Evolutionary conservation across 2,797 vertebrate genomes (phyloP).

Genomic region (Epinephelus awoara): DNA sequence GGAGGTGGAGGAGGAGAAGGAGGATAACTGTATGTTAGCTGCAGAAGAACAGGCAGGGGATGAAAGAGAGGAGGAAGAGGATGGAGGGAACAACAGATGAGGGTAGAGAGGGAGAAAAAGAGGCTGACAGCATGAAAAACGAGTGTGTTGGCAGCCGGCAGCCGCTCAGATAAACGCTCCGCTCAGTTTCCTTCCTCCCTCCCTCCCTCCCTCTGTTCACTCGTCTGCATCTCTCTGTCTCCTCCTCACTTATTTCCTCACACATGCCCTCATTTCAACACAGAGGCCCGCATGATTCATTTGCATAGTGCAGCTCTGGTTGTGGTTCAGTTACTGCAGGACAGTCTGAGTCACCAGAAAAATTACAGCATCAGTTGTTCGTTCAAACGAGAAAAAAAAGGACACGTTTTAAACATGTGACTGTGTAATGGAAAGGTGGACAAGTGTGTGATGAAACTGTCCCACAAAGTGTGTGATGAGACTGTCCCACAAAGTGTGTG

Average conservation of each 20-base stretch:
- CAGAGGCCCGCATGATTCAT: neutral
- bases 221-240: constrained; percentile 35
- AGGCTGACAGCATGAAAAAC: constrained; percentile 62
- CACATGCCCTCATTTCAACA: constrained; percentile 10
- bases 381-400: no score
- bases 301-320: neutral
- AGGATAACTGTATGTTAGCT: constrained; percentile 31
- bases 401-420: no score
- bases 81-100: constrained; percentile 11
- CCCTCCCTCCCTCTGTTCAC: constrained; percentile 17
- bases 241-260: constrained; percentile 5
- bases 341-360: neutral
- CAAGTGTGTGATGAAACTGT: no score
- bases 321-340: neutral
- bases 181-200: constrained; percentile 12
- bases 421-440: no score
- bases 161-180: constrained; percentile 45
- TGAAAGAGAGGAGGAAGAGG: constrained; percentile 29
- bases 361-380: neutral
- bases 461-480: no score
- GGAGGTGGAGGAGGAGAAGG: constrained; percentile 16
- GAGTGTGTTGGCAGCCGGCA: constrained; percentile 47
- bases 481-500: no score
- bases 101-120: constrained; percentile 15
- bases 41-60: constrained; percentile 24